phyloP scores from a whole-genome alignment of 2,888 invertebrate species.

The Agapetus fuscipes region DNA sequence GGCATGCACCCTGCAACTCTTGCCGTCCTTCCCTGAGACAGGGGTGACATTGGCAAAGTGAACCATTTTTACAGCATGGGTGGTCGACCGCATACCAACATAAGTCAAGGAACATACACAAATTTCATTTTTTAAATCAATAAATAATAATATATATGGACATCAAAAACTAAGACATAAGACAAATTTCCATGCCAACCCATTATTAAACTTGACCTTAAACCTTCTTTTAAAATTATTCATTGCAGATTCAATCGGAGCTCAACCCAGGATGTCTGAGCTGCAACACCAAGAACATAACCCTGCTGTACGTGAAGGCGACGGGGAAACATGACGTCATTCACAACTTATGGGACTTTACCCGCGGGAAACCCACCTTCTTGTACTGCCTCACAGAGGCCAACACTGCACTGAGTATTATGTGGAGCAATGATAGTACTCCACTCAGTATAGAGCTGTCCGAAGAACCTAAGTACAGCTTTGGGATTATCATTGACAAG shows the following conservation, averaged over 20 bases:
- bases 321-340: slow-evolving; percentile 47
- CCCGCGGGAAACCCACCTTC: slow-evolving; percentile 45
- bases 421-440: slow-evolving; percentile 37
- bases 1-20: too few relatives aligned
- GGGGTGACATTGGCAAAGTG: too few relatives aligned
- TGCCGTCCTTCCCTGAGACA: too few relatives aligned
- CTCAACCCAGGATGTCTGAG: slow-evolving; percentile 33
- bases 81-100: too few relatives aligned
- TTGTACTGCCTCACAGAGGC: slow-evolving; percentile 42
- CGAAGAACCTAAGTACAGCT: slow-evolving; percentile 43
- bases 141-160: too few relatives aligned
- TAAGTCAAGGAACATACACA: too few relatives aligned
- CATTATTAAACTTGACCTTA: too few relatives aligned
- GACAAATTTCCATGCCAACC: too few relatives aligned
- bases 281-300: slow-evolving; percentile 29
- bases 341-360: slow-evolving; percentile 61
- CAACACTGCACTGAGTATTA: slow-evolving; percentile 37
- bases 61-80: too few relatives aligned
- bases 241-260: slow-evolving; percentile 28
- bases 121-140: too few relatives aligned
- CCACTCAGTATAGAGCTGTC: slow-evolving; percentile 34
- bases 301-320: slow-evolving; percentile 45
- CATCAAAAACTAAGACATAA: too few relatives aligned
- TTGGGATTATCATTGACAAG: slow-evolving; percentile 51
- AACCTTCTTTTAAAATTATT: too few relatives aligned